These are phyloP conservation scores for Hoplostethus atlanticus DNA, from an alignment of 2,797 vertebrate species.

Conservation along the genomic window DNA sequence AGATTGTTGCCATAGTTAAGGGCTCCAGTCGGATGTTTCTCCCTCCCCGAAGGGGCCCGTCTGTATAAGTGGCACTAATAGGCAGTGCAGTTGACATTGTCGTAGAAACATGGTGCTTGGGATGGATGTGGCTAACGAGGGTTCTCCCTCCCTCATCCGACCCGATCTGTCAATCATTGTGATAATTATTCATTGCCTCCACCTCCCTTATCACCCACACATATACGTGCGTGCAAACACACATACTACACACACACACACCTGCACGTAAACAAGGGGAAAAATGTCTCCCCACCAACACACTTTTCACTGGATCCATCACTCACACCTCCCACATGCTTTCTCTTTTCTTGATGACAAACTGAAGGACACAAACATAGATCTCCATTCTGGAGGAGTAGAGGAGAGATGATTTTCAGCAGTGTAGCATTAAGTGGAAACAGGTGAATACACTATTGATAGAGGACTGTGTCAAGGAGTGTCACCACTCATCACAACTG, in stretches of 20 bases:
- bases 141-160: constrained; percentile 61
- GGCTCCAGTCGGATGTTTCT: constrained; percentile 42
- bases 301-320: constrained; percentile 35
- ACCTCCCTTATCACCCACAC: constrained; percentile 31
- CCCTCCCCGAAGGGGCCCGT: constrained; percentile 59
- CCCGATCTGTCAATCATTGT: constrained; percentile 74
- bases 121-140: constrained; percentile 81
- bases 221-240: background rate
- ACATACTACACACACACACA: constrained; percentile 7
- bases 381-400: constrained; percentile 16
- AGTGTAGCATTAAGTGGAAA: background rate
- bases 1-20: constrained; percentile 61
- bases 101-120: constrained; percentile 65
- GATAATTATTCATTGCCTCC: constrained; percentile 79
- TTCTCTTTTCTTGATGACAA: constrained; percentile 13
- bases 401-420: constrained; percentile 3
- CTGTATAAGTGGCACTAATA: constrained; percentile 86
- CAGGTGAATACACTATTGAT: background rate
- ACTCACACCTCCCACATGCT: constrained; percentile 29
- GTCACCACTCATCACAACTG: constrained; percentile 1
- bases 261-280: constrained; percentile 20
- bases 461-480: constrained; percentile 11
- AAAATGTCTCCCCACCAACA: background rate
- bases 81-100: constrained; percentile 83
- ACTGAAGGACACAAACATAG: constrained; percentile 21